Evolutionary conservation across 2,113 vertebrate genomes (phyloP).

Genomic region (Grus americana): DNA sequence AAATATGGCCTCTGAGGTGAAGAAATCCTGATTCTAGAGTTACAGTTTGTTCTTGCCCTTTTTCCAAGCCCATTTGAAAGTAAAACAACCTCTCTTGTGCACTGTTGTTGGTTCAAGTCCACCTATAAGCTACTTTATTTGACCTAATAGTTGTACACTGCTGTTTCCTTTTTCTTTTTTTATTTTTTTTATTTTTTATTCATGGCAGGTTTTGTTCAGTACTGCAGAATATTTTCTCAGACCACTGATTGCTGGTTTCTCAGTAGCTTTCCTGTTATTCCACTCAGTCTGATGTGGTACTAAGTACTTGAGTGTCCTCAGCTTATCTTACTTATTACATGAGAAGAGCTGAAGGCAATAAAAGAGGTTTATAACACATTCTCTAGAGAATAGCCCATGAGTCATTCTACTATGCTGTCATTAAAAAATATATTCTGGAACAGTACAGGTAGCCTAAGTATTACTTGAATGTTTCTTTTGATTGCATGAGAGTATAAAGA

Average conservation of each 20-base stretch:
- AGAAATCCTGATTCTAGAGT: neutral
- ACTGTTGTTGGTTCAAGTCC: neutral
- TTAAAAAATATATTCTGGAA: neutral
- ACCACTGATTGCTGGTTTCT: neutral
- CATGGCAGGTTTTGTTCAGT: neutral
- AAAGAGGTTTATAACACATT: neutral
- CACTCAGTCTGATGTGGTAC: neutral
- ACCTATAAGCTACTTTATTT: neutral
- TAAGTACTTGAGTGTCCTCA: neutral
- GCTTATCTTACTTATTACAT: neutral
- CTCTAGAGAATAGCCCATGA: neutral
- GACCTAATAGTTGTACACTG: neutral
- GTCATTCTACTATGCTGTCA: neutral
- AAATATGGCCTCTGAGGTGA: neutral
- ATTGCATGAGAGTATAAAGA: neutral
- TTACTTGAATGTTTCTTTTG: neutral
- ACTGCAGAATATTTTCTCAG: neutral
- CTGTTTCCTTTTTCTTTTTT: neutral
- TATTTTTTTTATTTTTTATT: too few relatives aligned
- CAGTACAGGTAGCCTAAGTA: neutral
- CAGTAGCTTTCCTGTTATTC: neutral
- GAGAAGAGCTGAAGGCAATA: neutral
- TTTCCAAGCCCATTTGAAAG: neutral
- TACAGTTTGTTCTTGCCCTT: neutral
- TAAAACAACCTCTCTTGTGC: rapidly evolving